Evolutionary conservation across 2,888 invertebrate species (phyloP).

Genomic region (Pardosa pseudoannulata): DNA sequence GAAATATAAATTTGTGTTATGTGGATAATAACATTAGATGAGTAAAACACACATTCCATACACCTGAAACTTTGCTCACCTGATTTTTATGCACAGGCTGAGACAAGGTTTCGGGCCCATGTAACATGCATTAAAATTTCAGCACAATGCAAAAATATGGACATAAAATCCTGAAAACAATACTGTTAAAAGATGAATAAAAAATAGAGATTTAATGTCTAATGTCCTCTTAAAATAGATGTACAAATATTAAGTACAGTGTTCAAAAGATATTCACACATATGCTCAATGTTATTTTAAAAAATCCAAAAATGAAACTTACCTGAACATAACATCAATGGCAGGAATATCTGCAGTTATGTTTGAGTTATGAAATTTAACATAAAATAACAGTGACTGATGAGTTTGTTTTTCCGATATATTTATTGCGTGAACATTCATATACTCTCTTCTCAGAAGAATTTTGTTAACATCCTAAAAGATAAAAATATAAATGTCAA

Average conservation of each 20-base stretch:
- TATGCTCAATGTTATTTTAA: too few species aligned
- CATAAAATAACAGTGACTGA: conserved; percentile 40
- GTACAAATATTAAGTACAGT: too few species aligned
- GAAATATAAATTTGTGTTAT: too few species aligned
- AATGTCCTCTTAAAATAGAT: too few species aligned
- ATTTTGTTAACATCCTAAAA: conserved; percentile 8
- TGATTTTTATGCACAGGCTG: conserved; percentile 73
- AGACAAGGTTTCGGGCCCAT: conserved; percentile 75
- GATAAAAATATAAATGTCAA: not conserved
- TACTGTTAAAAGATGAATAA: too few species aligned
- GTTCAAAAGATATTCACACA: too few species aligned
- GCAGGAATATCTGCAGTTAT: conserved; percentile 8
- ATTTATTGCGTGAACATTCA: conserved; percentile 57
- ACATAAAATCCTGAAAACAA: too few species aligned
- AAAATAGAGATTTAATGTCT: too few species aligned
- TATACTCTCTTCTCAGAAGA: not conserved
- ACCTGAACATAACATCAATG: conserved; percentile 47
- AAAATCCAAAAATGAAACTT: too few species aligned
- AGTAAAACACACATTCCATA: conserved; percentile 60
- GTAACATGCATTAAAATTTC: conserved; percentile 15
- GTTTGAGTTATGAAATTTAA: conserved; percentile 16
- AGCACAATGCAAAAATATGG: too few species aligned
- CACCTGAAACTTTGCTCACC: conserved; percentile 76
- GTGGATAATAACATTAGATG: too few species aligned
- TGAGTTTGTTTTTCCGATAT: conserved; percentile 45